These are phyloP conservation scores for Melanotaenia trifasciata DNA, from an alignment of 2,797 vertebrate species.

Conservation along the genomic window DNA sequence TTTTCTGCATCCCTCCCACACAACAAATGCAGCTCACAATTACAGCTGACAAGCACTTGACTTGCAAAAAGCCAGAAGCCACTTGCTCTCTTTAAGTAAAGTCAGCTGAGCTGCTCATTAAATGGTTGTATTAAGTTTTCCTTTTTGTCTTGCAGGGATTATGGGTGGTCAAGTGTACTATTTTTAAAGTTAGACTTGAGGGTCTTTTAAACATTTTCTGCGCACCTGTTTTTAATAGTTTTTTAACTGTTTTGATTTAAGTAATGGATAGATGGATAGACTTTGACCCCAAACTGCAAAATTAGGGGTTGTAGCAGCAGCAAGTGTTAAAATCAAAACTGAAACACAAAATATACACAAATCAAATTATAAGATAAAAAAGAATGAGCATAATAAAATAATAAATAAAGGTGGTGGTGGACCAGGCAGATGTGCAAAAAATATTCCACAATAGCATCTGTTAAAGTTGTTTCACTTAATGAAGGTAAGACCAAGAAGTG, in stretches of 20 bases:
- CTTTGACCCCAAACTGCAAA: neutral
- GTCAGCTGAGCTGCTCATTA: constrained; percentile 42
- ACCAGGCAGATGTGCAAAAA: no score
- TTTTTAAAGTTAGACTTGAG: constrained; percentile 16
- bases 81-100: constrained; percentile 31
- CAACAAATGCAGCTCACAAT: constrained; percentile 7
- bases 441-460: neutral
- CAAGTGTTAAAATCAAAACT: neutral
- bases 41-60: constrained; percentile 16
- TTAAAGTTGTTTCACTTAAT: neutral
- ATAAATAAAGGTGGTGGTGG: no score
- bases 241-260: neutral
- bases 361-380: no score
- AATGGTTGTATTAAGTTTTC: constrained; percentile 48
- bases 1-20: constrained; percentile 5
- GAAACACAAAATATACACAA: no score
- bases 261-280: neutral
- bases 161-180: constrained; percentile 28
- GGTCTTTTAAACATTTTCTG: neutral
- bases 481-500: neutral
- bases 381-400: no score
- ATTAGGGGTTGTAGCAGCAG: neutral
- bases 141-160: constrained; percentile 41
- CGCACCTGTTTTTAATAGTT: constrained; percentile 5
- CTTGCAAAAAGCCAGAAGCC: constrained; percentile 29